phyloP scores from a whole-genome alignment of 1,140 invertebrate genomes.

The Melanaphis sacchari region DNA sequence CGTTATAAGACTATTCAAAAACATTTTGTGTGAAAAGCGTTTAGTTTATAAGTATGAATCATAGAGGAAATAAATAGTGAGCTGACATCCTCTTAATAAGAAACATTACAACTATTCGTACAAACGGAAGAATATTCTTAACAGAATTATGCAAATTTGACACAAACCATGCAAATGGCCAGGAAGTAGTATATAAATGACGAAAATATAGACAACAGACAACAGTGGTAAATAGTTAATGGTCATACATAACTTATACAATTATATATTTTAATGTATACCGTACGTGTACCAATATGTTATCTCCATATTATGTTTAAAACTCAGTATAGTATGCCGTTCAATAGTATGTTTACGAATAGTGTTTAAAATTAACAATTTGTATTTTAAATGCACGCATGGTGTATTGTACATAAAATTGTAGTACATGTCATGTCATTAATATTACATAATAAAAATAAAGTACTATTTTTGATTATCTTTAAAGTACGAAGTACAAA shows the following conservation, averaged over 20 bases:
- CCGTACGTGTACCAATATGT: neutral
- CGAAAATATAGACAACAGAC: neutral
- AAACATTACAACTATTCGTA: neutral
- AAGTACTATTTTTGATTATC: neutral
- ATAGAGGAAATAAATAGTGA: neutral
- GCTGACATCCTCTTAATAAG: neutral
- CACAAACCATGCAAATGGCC: neutral
- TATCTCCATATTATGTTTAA: neutral
- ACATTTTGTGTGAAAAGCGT: neutral
- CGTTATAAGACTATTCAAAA: too few species aligned
- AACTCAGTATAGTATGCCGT: neutral
- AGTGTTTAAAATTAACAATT: neutral
- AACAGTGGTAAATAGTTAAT: neutral
- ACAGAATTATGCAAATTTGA: neutral
- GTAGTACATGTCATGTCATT: neutral
- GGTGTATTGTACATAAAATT: neutral
- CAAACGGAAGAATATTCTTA: neutral
- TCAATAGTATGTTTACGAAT: neutral
- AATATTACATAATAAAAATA: neutral
- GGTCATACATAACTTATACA: neutral
- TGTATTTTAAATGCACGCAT: neutral
- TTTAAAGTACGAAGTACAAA: too few species aligned
- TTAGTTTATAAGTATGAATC: neutral
- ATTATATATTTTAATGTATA: constrained; percentile 1
- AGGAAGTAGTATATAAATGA: neutral